Evolutionary conservation across 2,113 vertebrate genomes (phyloP), one percentile per base, ranked within the genome.

Genomic region (Ursus arctos): DNA sequence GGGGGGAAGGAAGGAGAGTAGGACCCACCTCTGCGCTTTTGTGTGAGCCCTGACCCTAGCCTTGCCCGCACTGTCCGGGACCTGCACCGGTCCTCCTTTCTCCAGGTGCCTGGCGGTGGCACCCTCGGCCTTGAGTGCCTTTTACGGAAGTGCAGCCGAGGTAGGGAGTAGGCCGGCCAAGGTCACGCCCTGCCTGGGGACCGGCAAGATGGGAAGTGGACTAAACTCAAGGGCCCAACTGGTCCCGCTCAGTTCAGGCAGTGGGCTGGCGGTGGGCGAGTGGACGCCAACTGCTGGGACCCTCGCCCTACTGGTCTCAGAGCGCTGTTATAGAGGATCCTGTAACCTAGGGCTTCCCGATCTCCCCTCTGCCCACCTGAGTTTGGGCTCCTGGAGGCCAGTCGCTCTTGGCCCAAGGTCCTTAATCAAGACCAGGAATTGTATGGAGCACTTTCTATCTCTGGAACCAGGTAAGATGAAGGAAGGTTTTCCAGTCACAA

Each of bases 251-350:
- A 15, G n/a, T 51, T 24, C 21, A 19, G 22, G 3, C 47, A 16
- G 47, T 40, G 53, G 2, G 10, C 47, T 12, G 31, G 33, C 0
- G 6, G n/a, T 1, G 0, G 88, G 33, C 11, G 10, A 14, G 47
- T 10, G 11, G 9, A 19, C 26, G 28, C 31, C 8, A 3, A 19
- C n/a, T 36, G 3, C 14, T 6, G 65, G 36, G 33, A 53, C 16
- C 1, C 10, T 28, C 1, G 13, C 53, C 6, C 26, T 33, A 0
- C 2, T 53, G 9, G 14, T 47, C 14, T n/a, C 6, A 2, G 40
- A 19, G 9, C 13, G 26, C 21, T 1, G 6, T n/a, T 59, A 16
- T 0, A 15, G 61, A 43, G 26, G 26, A 57, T 57, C 49, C 7
- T 24, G 7, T 43, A 22, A 49, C 7, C 13, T 55, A 3, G n/a